Percentiles rank a stretch among this genome's conserved stretches.
phyloP scores from a whole-genome alignment of 2,113 vertebrate species.

The Lates calcarifer region DNA sequence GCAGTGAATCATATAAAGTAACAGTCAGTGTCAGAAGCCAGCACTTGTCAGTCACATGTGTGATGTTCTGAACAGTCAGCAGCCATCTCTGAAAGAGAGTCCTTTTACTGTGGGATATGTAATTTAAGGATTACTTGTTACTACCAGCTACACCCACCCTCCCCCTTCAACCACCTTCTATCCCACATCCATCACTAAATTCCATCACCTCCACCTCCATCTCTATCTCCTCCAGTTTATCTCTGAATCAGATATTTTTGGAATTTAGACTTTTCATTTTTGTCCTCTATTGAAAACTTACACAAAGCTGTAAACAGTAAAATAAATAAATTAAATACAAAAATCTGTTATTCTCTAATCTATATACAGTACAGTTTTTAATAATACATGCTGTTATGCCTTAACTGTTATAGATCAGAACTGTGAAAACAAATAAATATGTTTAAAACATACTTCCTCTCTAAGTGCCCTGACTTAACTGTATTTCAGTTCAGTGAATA shows the following conservation, averaged over 20 bases:
- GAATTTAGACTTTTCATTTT: too few species aligned
- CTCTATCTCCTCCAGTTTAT: neutral
- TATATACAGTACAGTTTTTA: neutral
- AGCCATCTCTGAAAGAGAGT: neutral
- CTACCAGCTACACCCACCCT: neutral
- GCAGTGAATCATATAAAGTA: slow-evolving; percentile 28
- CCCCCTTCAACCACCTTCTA: neutral
- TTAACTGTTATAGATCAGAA: neutral
- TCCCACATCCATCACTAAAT: neutral
- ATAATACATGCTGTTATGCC: neutral
- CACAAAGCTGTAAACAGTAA: neutral
- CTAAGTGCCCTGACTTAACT: too few species aligned
- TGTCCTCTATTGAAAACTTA: neutral
- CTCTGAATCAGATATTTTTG: neutral
- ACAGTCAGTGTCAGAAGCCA: neutral
- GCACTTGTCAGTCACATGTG: neutral
- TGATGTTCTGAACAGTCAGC: neutral
- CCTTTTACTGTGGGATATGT: neutral
- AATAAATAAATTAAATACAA: too few species aligned
- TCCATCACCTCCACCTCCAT: neutral
- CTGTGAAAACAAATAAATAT: neutral
- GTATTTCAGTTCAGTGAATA: neutral
- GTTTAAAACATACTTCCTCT: neutral
- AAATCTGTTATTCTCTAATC: neutral
- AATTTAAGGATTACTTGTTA: neutral